Percentiles rank a stretch among this genome's conserved stretches.
These are phyloP conservation scores for Crioceris asparagi DNA, from an alignment of 2,888 invertebrate genomes.

Conservation along the genomic window DNA sequence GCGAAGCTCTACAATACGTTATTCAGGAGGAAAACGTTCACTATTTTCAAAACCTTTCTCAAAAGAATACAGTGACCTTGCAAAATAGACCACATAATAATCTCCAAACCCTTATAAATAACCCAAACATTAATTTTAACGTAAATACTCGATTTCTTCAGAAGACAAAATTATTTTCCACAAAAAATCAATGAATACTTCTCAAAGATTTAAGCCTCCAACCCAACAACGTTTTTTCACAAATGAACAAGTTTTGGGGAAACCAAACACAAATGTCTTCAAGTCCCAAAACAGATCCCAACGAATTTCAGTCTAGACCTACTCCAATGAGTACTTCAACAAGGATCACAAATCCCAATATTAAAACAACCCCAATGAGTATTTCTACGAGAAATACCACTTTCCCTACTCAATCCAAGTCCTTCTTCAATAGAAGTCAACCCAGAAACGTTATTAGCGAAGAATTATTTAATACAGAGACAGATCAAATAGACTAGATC, in stretches of 20 bases:
- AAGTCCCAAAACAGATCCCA: too few relatives aligned
- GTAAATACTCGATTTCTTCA: too few relatives aligned
- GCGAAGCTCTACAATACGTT: conserved; percentile 7
- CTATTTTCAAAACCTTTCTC: conserved; percentile 2
- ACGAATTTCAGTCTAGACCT: too few relatives aligned
- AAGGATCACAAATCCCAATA: too few relatives aligned
- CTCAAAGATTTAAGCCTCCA: not conserved
- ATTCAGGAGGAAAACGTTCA: conserved; percentile 6
- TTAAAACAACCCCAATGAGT: conserved; percentile 1
- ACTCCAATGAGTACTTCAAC: not conserved
- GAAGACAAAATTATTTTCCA: conserved; percentile 1
- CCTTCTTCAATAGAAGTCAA: too few relatives aligned
- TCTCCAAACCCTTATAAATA: not conserved
- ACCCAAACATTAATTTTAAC: conserved; percentile 2
- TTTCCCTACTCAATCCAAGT: too few relatives aligned
- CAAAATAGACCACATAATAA: too few relatives aligned
- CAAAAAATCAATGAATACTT: not conserved
- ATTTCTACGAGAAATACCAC: conserved; percentile 4
- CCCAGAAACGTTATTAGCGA: not conserved
- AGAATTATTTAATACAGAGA: not conserved
- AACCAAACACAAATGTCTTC: not conserved
- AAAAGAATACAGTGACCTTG: not conserved
- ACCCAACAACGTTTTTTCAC: conserved; percentile 2
- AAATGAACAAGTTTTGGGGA: too few relatives aligned
- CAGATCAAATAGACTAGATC: not conserved